Base-by-base conservation (phyloP, 1,140 invertebrate species). In the Holcopasites calliopsidis region DNA sequence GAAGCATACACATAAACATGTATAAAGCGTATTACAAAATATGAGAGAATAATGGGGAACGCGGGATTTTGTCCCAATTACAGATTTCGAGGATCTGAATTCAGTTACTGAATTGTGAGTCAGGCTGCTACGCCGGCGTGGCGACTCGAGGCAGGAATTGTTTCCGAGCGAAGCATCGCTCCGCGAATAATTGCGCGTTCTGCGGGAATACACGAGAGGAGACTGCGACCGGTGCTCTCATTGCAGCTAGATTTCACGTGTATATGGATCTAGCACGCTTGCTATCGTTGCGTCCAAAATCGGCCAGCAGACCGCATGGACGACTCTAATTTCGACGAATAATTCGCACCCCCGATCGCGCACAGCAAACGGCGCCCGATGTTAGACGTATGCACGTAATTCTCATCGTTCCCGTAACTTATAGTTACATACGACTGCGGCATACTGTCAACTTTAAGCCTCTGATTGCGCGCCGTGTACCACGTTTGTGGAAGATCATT, bases 121-220 rank as follows among this genome's bases (percentile, higher is more conserved):
- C n/a, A n/a, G n/a, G n/a, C n/a, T n/a, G 23, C 55, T 49, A 55
- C 35, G 57, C 26, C 21, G n/a, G 16, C 6, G 35, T 33, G 11
- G 10, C 42, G 33, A 50, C 35, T 44, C 23, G 33, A 31, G 38
- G 33, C 55, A 10, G 33, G n/a, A 7, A 69, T 47, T 69, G 66
- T 69, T 69, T 57, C 38, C 65, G 31, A 23, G 42, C 42, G 44
- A 23, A 8, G 33, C 23, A 50, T 38, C 69, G 33, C 55, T 50
- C 44, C 44, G 69, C 44, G 31, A 61, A 71, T 58, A 71, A 71
- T 71, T 71, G 31, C 69, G 57, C 42, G 38, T 61, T 71, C 69
- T 55, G 50, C 55, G 60, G 23, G 69, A 50, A 61, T 50, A 31
- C 44, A 33, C 38, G 69, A 38, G 69, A 71, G 62, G n/a, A 33